phyloP scores from a whole-genome alignment of 1,140 invertebrate species.

The Danaus melanippus region DNA sequence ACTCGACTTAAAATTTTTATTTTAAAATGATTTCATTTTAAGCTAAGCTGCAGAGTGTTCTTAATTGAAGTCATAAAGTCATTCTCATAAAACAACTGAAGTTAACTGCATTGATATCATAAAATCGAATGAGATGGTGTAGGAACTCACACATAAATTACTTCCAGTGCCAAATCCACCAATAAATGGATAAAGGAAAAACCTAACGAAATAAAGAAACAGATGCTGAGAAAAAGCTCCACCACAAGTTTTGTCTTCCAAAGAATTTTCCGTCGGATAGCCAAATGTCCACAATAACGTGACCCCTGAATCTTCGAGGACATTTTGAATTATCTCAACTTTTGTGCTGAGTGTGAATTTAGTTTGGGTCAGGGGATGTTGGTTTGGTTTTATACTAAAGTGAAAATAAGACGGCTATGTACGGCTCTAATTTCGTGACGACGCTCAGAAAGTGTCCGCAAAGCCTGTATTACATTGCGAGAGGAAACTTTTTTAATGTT shows the following conservation, averaged over 20 bases:
- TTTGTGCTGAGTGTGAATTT: constrained; percentile 20
- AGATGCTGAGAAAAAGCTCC: constrained; percentile 42
- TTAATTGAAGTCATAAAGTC: no score
- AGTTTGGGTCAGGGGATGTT: constrained; percentile 21
- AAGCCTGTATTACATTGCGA: constrained; percentile 28
- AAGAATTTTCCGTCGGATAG: constrained; percentile 40
- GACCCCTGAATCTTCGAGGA: constrained; percentile 16
- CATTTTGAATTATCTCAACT: constrained; percentile 15
- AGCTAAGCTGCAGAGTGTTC: no score
- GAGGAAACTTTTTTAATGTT: constrained; percentile 26
- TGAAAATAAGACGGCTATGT: constrained; percentile 53
- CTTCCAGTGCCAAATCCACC: constrained; percentile 41
- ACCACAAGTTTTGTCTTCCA: constrained; percentile 46
- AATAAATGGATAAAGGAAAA: constrained; percentile 50
- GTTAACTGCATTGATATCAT: constrained; percentile 14
- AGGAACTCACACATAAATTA: constrained; percentile 50
- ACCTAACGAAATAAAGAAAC: constrained; percentile 57
- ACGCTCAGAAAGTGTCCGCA: constrained; percentile 35
- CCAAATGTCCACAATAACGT: constrained; percentile 31
- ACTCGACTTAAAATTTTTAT: no score
- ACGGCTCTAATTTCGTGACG: constrained; percentile 49
- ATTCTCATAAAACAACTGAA: constrained; percentile 5
- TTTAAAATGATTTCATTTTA: no score
- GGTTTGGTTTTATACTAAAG: constrained; percentile 43
- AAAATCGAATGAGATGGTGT: constrained; percentile 30